Evolutionary conservation across 2,888 invertebrate species (phyloP).

Genomic region (Scelioninae gen. 1): DNA sequence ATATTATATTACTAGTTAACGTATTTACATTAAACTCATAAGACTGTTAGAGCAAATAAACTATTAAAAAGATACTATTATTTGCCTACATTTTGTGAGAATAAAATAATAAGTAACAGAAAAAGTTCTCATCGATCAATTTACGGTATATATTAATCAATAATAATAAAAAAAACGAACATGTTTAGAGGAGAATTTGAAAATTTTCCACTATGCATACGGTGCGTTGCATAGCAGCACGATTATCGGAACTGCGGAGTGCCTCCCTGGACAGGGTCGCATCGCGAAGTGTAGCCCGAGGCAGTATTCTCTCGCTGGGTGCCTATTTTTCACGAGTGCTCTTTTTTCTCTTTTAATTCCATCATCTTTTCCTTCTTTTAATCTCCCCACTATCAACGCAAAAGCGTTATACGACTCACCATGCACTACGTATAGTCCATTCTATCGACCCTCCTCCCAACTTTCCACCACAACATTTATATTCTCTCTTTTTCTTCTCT

Average conservation of each 20-base stretch:
- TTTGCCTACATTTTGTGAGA: too few relatives aligned
- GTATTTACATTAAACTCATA: too few relatives aligned
- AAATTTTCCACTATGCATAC: constrained; percentile 77
- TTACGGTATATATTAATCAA: too few relatives aligned
- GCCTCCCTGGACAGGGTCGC: constrained; percentile 81
- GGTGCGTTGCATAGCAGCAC: constrained; percentile 45
- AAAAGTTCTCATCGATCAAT: too few relatives aligned
- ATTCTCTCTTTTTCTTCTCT: constrained; percentile 61
- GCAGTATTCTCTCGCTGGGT: constrained; percentile 81
- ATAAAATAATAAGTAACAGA: too few relatives aligned
- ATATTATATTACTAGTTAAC: too few relatives aligned
- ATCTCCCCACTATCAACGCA: constrained; percentile 75
- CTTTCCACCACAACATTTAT: constrained; percentile 68
- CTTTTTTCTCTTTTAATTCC: constrained; percentile 76
- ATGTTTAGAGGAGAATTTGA: constrained; percentile 73
- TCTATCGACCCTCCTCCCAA: constrained; percentile 70
- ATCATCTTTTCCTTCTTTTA: constrained; percentile 79
- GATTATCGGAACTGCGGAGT: constrained; percentile 74
- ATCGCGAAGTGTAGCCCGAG: constrained; percentile 80
- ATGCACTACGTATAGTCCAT: constrained; percentile 65
- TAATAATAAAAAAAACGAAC: constrained; percentile 16
- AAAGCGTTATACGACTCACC: constrained; percentile 66
- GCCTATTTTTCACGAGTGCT: constrained; percentile 82
- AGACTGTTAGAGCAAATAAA: too few relatives aligned
- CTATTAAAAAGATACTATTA: too few relatives aligned